These are phyloP conservation scores for Macrobrachium nipponense DNA, from an alignment of 1,140 invertebrate species.

Conservation along the genomic window DNA sequence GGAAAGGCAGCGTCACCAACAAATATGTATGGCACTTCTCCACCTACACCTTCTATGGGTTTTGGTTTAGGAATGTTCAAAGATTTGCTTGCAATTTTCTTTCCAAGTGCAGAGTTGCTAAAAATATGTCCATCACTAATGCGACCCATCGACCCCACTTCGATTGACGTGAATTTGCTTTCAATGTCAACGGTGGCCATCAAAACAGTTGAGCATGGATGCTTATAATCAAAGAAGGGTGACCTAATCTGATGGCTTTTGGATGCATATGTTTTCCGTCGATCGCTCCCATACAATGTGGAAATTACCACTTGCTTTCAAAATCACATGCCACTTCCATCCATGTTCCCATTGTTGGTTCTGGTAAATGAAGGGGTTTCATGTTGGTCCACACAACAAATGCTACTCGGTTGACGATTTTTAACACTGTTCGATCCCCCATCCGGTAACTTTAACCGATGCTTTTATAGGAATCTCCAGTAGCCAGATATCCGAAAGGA, in stretches of 20 bases:
- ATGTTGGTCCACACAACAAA: slow-evolving; percentile 18
- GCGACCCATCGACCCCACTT: slow-evolving; percentile 11
- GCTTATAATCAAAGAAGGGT: slow-evolving; percentile 24
- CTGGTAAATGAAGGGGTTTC: too few relatives aligned
- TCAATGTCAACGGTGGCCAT: slow-evolving; percentile 28
- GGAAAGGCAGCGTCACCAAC: slow-evolving; percentile 7
- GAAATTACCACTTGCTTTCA: slow-evolving; percentile 33
- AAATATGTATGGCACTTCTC: slow-evolving; percentile 17
- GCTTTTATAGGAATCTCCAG: too few relatives aligned
- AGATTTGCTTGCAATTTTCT: slow-evolving; percentile 15
- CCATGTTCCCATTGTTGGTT: slow-evolving; percentile 12
- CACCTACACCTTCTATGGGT: not conserved
- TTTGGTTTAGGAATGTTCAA: slow-evolving; percentile 26
- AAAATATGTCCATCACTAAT: slow-evolving; percentile 32
- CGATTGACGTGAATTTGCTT: slow-evolving; percentile 18
- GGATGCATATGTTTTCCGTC: slow-evolving; percentile 29
- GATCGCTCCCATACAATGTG: slow-evolving; percentile 26
- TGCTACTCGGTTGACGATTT: slow-evolving; percentile 20
- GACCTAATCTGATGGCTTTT: too few relatives aligned
- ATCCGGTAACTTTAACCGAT: too few relatives aligned
- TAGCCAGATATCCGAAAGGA: too few relatives aligned
- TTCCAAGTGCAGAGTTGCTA: slow-evolving; percentile 25
- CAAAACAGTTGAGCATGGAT: too few relatives aligned
- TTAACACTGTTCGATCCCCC: too few relatives aligned
- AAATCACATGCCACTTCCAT: slow-evolving; percentile 30